A percentile compares a stretch with the other conserved stretches of the same genome.
These are phyloP conservation scores for Scaptomyza hsui DNA, from an alignment of 1,140 invertebrate species.

Conservation along the genomic window DNA sequence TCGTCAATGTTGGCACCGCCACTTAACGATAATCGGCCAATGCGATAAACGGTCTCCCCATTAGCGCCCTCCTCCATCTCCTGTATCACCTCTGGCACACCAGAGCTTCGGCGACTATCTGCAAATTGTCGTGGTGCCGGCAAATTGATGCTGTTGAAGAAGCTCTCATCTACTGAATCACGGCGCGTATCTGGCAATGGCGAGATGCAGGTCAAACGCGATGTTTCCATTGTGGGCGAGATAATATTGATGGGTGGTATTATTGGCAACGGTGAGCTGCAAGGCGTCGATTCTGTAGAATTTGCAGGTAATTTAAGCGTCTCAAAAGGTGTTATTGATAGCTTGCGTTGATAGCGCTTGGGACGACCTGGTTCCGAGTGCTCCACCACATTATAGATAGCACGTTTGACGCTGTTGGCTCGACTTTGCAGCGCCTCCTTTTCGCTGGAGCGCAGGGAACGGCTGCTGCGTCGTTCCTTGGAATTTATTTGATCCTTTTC, in stretches of 20 bases:
- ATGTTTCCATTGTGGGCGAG: slow-evolving; percentile 82
- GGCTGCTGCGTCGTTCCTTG: slow-evolving; percentile 78
- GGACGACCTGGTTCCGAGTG: slow-evolving; percentile 89
- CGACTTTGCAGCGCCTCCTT: slow-evolving; percentile 86
- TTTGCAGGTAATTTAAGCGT: slow-evolving; percentile 74
- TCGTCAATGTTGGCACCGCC: slow-evolving; percentile 77
- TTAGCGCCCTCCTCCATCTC: slow-evolving; percentile 75
- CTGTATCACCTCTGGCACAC: slow-evolving; percentile 85
- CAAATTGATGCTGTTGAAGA: slow-evolving; percentile 83
- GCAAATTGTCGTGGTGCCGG: slow-evolving; percentile 91
- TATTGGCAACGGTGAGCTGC: slow-evolving; percentile 86
- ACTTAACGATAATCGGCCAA: slow-evolving; percentile 68
- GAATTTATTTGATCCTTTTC: slow-evolving; percentile 82
- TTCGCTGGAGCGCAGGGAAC: slow-evolving; percentile 72
- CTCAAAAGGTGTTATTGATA: slow-evolving; percentile 78
- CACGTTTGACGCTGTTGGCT: slow-evolving; percentile 94
- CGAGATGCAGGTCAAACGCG: slow-evolving; percentile 86
- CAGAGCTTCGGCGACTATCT: slow-evolving; percentile 88
- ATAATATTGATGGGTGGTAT: slow-evolving; percentile 84
- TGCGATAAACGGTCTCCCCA: slow-evolving; percentile 68
- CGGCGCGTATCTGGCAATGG: slow-evolving; percentile 88
- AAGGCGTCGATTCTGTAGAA: slow-evolving; percentile 86
- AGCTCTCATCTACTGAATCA: slow-evolving; percentile 87
- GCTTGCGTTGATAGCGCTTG: slow-evolving; percentile 83
- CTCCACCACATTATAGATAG: slow-evolving; percentile 92